A percentile compares a stretch with the other conserved stretches of the same genome.
phyloP scores from a whole-genome alignment of 2,113 vertebrate species.

The Rhinolophus ferrumequinum region DNA sequence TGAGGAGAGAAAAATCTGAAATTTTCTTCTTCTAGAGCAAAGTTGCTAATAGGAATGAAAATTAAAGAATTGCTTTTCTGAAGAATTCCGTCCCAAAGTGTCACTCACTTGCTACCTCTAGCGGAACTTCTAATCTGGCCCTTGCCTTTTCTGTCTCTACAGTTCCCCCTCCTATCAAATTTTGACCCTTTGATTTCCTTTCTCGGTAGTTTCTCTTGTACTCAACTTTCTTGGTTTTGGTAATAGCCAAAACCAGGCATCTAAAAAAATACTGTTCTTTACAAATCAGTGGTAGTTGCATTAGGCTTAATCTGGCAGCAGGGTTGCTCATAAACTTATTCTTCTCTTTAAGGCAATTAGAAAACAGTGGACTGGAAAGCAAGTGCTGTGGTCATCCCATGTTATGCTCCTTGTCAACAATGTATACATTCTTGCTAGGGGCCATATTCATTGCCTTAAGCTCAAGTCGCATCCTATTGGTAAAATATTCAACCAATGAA shows the following conservation, averaged over 20 bases:
- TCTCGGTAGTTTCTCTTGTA: not conserved
- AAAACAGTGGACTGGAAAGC: constrained; percentile 80
- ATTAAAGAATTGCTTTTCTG: not conserved
- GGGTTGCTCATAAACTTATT: not conserved
- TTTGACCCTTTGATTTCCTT: not conserved
- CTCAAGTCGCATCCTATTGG: constrained; percentile 94
- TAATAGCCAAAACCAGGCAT: not conserved
- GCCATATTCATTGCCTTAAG: constrained; percentile 90
- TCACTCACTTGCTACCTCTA: not conserved
- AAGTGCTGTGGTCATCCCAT: constrained; percentile 76
- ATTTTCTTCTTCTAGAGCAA: not conserved
- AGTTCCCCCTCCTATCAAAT: not conserved
- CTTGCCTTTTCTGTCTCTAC: not conserved
- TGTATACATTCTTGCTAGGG: constrained; percentile 91
- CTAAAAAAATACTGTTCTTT: not conserved
- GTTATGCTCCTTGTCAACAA: constrained; percentile 86
- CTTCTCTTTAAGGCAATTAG: constrained; percentile 78
- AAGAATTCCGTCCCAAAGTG: not conserved
- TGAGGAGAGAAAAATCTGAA: not conserved
- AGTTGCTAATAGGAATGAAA: not conserved
- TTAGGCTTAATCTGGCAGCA: not conserved
- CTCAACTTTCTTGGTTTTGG: not conserved
- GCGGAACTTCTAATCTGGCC: not conserved
- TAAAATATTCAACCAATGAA: constrained; percentile 95
- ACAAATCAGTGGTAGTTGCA: not conserved